These are phyloP conservation scores for Craterocephalus amniculus DNA, from an alignment of 2,797 vertebrate genomes.

Conservation along the genomic window DNA sequence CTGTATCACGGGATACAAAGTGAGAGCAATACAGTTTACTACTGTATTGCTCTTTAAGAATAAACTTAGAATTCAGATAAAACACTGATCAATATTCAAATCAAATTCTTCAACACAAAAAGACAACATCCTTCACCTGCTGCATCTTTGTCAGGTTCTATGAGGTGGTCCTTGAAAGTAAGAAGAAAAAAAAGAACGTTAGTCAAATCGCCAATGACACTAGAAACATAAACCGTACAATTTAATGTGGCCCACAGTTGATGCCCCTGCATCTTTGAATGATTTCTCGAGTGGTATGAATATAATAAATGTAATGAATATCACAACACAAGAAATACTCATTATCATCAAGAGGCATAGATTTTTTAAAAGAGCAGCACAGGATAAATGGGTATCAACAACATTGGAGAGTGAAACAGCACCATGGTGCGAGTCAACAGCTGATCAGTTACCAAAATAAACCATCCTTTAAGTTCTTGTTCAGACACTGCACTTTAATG, in stretches of 20 bases:
- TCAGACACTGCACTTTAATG: not conserved
- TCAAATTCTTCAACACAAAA: conserved; percentile 47
- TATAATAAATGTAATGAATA: not conserved
- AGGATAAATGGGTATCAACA: not conserved
- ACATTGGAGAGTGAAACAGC: no score
- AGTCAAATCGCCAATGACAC: not conserved
- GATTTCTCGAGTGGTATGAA: not conserved
- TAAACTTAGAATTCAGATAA: conserved; percentile 49
- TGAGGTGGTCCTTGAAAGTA: conserved; percentile 28
- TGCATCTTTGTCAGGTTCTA: conserved; percentile 5
- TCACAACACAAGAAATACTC: not conserved
- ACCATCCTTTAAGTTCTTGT: not conserved
- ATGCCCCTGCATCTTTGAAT: no score
- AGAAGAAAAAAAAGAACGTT: not conserved
- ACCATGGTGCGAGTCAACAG: not conserved
- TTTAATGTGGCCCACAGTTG: not conserved
- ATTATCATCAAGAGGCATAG: not conserved
- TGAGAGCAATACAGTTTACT: conserved; percentile 52
- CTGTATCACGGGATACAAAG: conserved; percentile 42
- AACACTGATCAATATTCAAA: conserved; percentile 62
- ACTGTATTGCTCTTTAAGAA: conserved; percentile 61
- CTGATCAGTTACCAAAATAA: not conserved
- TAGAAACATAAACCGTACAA: not conserved
- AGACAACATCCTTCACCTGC: conserved; percentile 19
- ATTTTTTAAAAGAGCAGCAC: not conserved